phyloP scores from a whole-genome alignment of 2,113 vertebrate species.

The Bolborhynchus lineola region DNA sequence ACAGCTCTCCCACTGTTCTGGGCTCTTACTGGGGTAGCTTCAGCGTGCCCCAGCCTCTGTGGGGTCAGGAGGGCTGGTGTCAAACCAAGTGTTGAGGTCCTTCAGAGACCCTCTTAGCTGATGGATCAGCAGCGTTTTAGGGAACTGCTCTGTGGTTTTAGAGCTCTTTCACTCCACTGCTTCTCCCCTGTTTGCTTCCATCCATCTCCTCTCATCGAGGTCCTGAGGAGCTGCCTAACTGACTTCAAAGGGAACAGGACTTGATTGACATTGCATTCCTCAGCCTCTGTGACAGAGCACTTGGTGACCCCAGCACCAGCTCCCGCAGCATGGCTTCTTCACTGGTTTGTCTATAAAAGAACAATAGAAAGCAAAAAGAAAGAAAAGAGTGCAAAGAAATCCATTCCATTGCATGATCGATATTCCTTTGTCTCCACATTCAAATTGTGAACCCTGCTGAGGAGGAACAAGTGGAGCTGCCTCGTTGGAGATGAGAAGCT shows the following conservation, averaged over 20 bases:
- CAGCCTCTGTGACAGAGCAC: neutral
- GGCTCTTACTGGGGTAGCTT: neutral
- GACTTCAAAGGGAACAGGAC: conserved; percentile 31
- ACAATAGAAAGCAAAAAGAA: neutral
- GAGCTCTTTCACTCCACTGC: neutral
- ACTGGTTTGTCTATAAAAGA: neutral
- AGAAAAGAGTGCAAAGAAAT: neutral
- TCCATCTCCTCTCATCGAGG: neutral
- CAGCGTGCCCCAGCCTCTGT: accelerated
- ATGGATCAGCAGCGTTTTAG: neutral
- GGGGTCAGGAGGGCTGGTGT: accelerated
- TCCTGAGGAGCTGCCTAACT: neutral
- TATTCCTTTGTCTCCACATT: conserved; percentile 3
- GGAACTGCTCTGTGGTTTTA: neutral
- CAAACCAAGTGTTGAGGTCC: neutral
- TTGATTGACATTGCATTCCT: neutral
- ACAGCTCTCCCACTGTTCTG: accelerated
- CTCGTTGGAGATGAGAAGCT: neutral
- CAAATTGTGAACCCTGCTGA: neutral
- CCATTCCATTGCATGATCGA: accelerated
- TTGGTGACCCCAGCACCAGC: neutral
- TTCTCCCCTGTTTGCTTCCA: neutral
- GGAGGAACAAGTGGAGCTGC: neutral
- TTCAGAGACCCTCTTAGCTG: neutral
- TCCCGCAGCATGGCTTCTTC: neutral